These are phyloP conservation scores for Athrips mouffetella DNA, from an alignment of 2,888 invertebrate species.

Conservation along the genomic window DNA sequence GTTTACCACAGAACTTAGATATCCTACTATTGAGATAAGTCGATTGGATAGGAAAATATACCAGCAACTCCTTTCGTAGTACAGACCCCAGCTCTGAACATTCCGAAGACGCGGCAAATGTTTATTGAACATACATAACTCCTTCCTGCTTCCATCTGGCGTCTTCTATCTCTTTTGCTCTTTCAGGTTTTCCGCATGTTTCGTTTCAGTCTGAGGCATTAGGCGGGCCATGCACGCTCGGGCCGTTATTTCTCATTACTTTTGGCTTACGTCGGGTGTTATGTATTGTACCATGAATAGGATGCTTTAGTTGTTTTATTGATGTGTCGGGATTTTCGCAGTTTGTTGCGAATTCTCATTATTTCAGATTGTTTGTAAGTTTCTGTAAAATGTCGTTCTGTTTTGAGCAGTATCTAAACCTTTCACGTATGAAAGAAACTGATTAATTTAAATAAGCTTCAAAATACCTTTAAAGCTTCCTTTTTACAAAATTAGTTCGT, in stretches of 20 bases:
- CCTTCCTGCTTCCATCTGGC: slow-evolving; percentile 9
- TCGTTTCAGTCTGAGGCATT: slow-evolving; percentile 44
- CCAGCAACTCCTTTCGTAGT: background rate
- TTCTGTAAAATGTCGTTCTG: background rate
- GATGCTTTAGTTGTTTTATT: slow-evolving; percentile 66
- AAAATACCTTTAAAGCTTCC: too few relatives aligned
- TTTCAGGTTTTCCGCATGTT: slow-evolving; percentile 10
- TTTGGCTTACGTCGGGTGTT: slow-evolving; percentile 51
- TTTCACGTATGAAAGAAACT: too few relatives aligned
- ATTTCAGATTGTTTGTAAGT: slow-evolving; percentile 4
- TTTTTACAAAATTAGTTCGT: too few relatives aligned
- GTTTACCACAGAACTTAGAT: too few relatives aligned
- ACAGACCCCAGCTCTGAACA: slow-evolving; percentile 1
- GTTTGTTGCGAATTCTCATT: background rate
- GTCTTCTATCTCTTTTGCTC: slow-evolving; percentile 32
- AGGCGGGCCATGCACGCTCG: slow-evolving; percentile 61
- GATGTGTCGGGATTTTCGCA: slow-evolving; percentile 34
- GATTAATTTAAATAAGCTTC: too few relatives aligned
- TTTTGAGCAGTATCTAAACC: too few relatives aligned
- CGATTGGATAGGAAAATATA: too few relatives aligned
- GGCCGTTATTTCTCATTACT: slow-evolving; percentile 71
- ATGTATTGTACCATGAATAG: slow-evolving; percentile 61
- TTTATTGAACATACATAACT: slow-evolving; percentile 14
- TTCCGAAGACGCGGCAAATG: slow-evolving; percentile 8
- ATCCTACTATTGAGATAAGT: too few relatives aligned